phyloP scores from a whole-genome alignment of 2,888 invertebrate genomes.

The Drosophila hamatofila region DNA sequence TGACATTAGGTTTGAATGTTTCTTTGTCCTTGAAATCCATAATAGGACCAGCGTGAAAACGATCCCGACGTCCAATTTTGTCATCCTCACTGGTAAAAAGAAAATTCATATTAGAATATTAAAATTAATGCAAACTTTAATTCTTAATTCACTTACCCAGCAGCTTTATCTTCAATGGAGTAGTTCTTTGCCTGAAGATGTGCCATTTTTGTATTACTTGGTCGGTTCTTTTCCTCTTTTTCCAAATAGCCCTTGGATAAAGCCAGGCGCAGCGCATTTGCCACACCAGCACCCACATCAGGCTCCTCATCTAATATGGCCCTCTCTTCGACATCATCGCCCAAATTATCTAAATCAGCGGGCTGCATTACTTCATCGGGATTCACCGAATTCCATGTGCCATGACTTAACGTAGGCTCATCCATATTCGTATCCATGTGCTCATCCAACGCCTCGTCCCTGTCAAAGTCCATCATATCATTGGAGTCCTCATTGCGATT shows the following conservation, averaged over 20 bases:
- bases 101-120: conserved; percentile 8
- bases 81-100: conserved; percentile 90
- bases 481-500: conserved; percentile 93
- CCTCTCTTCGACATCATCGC: conserved; percentile 84
- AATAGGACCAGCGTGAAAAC: conserved; percentile 92
- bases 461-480: conserved; percentile 86
- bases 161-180: conserved; percentile 91
- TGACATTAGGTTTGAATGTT: conserved; percentile 95
- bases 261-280: conserved; percentile 95
- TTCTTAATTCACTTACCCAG: conserved; percentile 86
- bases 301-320: conserved; percentile 94
- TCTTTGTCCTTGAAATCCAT: conserved; percentile 97
- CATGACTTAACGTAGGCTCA: conserved; percentile 86
- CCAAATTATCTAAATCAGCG: conserved; percentile 86
- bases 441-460: conserved; percentile 84
- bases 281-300: conserved; percentile 95
- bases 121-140: accelerated
- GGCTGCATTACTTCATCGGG: conserved; percentile 85
- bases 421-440: conserved; percentile 83
- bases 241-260: conserved; percentile 97
- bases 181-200: conserved; percentile 93
- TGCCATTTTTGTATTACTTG: conserved; percentile 90
- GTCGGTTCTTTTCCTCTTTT: conserved; percentile 91
- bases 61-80: conserved; percentile 91
- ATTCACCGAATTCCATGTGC: conserved; percentile 95